Percentiles rank a stretch among this genome's conserved stretches.
Conservation (phyloP, 2,888 invertebrate genomes). For the Stratiomys singularior region DNA sequence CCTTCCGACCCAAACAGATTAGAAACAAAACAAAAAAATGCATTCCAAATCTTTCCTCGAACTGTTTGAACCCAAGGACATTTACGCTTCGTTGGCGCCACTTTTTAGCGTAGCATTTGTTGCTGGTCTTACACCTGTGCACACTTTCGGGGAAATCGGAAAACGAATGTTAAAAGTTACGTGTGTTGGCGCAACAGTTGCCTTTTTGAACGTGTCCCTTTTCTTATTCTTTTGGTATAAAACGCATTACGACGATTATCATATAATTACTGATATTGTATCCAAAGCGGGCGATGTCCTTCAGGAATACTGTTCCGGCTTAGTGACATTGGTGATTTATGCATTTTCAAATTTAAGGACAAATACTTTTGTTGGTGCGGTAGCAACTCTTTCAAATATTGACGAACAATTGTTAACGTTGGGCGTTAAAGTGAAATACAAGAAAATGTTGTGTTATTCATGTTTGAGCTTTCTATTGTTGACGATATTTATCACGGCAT, state of each 20-base stretch:
- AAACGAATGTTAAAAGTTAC: background rate
- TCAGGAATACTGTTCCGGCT: conserved; percentile 53
- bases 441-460: conserved; percentile 31
- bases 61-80: conserved; percentile 25
- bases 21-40: too few relatives aligned
- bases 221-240: background rate
- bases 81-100: conserved; percentile 21
- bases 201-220: background rate
- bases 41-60: background rate
- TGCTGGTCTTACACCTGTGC: conserved; percentile 2
- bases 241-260: conserved; percentile 54
- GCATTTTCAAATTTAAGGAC: conserved; percentile 6
- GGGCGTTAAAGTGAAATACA: conserved; percentile 41
- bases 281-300: conserved; percentile 62
- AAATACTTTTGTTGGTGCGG: background rate
- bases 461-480: conserved; percentile 53
- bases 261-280: conserved; percentile 61
- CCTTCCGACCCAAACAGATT: too few relatives aligned
- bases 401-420: conserved; percentile 8
- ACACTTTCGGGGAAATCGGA: background rate
- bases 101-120: background rate
- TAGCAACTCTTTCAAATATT: conserved; percentile 16
- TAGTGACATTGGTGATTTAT: conserved; percentile 47
- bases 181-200: background rate
- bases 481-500: background rate